These are phyloP conservation scores for Pseudomugil tenellus DNA, from an alignment of 2,797 vertebrate genomes.

Conservation along the genomic window DNA sequence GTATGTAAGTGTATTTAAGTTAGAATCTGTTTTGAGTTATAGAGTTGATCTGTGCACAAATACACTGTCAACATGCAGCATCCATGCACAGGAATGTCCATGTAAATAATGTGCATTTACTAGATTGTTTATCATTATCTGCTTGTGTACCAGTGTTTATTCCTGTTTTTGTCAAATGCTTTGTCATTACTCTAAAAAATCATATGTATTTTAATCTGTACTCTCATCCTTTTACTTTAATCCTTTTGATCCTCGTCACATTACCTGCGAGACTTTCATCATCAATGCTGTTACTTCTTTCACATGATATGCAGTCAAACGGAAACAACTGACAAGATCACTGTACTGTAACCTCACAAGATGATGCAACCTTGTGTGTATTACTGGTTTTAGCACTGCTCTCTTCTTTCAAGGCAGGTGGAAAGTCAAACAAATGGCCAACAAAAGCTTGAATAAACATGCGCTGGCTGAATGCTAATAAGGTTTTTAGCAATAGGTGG, in stretches of 20 bases:
- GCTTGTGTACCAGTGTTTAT: too few species aligned
- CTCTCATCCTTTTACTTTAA: slow-evolving; percentile 17
- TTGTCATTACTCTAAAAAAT: slow-evolving; percentile 14
- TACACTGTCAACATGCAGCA: neutral
- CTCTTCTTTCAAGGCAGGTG: neutral
- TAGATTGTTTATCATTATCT: neutral
- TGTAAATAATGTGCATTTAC: neutral
- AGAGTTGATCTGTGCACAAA: slow-evolving; percentile 6
- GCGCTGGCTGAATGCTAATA: slow-evolving; percentile 19
- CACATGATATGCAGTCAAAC: neutral
- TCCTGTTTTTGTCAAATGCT: neutral
- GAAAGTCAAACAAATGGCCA: slow-evolving; percentile 29
- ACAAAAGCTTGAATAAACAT: slow-evolving; percentile 32
- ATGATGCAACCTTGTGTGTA: neutral
- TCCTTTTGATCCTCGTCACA: slow-evolving; percentile 14
- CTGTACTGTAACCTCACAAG: neutral
- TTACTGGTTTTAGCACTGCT: neutral
- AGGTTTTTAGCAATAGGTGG: slow-evolving; percentile 35
- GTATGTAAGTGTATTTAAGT: neutral
- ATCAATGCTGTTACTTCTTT: slow-evolving; percentile 8
- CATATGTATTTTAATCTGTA: slow-evolving; percentile 8
- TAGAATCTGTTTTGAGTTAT: neutral
- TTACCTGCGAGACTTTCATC: neutral
- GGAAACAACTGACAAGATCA: slow-evolving; percentile 4
- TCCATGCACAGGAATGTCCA: neutral